These are phyloP conservation scores for Bactericera cockerelli DNA, from an alignment of 1,140 invertebrate genomes.

Conservation along the genomic window DNA sequence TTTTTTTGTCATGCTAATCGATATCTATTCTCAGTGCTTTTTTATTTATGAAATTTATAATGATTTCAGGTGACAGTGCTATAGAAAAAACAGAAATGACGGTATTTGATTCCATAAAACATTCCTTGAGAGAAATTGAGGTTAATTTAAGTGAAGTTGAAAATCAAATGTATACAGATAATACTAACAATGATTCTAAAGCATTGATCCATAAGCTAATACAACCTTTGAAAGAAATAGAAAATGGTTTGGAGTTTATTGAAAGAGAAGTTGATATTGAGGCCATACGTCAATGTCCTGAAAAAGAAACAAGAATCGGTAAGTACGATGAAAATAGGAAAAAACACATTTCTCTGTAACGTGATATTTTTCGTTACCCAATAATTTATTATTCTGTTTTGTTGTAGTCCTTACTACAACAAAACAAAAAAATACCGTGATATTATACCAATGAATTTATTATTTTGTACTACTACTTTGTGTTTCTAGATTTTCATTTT, in stretches of 20 bases:
- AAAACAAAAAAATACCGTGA: too few species aligned
- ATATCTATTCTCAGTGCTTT: too few species aligned
- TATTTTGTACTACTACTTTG: too few species aligned
- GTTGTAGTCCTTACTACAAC: too few species aligned
- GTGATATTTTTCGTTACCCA: too few species aligned
- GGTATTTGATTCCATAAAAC: slow-evolving; percentile 23
- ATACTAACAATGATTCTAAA: background rate
- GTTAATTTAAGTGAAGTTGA: slow-evolving; percentile 22
- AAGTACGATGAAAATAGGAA: slow-evolving; percentile 1
- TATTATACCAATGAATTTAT: too few species aligned
- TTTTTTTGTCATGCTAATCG: too few species aligned
- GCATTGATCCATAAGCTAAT: slow-evolving; percentile 23
- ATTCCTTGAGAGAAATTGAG: slow-evolving; percentile 25
- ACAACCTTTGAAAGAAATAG: slow-evolving; percentile 45
- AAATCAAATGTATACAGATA: slow-evolving; percentile 18
- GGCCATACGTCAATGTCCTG: slow-evolving; percentile 18
- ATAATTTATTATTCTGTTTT: too few species aligned
- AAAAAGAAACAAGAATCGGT: slow-evolving; percentile 12
- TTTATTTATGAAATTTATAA: too few species aligned
- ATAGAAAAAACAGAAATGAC: slow-evolving; percentile 23
- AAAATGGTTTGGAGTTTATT: slow-evolving; percentile 37
- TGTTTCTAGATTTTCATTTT: too few species aligned
- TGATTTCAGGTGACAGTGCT: slow-evolving; percentile 18
- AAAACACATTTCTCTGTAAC: too few species aligned
- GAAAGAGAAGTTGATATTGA: slow-evolving; percentile 25